Conservation (phyloP, 2,797 vertebrate species). For the Zalophus californianus region DNA sequence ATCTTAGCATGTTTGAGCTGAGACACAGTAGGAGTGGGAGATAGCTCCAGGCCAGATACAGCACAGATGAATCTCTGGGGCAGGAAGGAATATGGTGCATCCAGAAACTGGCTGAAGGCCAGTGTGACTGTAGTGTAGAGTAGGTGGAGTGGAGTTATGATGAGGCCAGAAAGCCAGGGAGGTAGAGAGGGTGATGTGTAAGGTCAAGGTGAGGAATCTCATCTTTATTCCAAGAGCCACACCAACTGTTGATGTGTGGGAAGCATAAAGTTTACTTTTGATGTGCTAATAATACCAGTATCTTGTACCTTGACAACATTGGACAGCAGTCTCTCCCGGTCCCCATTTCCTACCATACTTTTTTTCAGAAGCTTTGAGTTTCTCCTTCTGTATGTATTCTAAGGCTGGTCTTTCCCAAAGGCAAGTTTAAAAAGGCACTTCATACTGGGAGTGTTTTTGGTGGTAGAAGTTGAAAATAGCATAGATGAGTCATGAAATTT, state of each 20-base stretch:
- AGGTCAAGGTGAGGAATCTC: background rate
- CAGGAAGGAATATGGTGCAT: background rate
- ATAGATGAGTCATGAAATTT: slow-evolving; percentile 14
- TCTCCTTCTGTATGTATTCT: slow-evolving; percentile 25
- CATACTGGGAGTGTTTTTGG: slow-evolving; percentile 37
- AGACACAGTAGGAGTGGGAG: background rate
- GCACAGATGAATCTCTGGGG: background rate
- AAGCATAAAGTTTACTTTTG: slow-evolving; percentile 18
- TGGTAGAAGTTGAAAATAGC: slow-evolving; percentile 49
- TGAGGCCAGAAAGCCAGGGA: background rate
- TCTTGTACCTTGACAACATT: background rate
- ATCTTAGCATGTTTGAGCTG: background rate
- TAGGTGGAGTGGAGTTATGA: background rate
- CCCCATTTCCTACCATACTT: background rate
- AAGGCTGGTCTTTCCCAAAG: background rate
- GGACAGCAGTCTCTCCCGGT: background rate
- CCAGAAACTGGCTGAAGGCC: background rate
- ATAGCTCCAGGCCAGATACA: background rate
- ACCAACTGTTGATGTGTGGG: background rate
- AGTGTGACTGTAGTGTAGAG: background rate
- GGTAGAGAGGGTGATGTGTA: background rate
- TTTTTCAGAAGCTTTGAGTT: slow-evolving; percentile 45
- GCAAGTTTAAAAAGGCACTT: slow-evolving; percentile 27
- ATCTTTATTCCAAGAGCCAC: slow-evolving; percentile 33
- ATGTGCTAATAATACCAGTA: background rate